Conservation (phyloP, 2,113 vertebrate species). For the Micromys minutus region DNA sequence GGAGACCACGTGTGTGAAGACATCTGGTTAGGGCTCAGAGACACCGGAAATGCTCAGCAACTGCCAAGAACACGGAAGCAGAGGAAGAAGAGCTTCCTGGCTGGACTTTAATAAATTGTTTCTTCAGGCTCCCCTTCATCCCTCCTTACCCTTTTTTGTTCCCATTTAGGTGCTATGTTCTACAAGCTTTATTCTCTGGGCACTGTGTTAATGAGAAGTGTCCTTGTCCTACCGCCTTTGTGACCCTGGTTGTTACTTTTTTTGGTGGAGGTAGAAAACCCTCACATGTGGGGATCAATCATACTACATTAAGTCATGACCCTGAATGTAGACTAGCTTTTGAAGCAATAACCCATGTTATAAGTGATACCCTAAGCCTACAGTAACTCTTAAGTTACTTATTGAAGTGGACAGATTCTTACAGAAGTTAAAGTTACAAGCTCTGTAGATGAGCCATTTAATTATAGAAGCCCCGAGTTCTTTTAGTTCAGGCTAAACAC, state of each 20-base stretch:
- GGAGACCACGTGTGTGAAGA: not conserved
- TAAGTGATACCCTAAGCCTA: not conserved
- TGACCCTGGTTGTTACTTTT: not conserved
- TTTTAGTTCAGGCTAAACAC: not conserved
- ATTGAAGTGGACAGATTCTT: not conserved
- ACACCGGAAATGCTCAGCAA: not conserved
- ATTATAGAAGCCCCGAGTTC: not conserved
- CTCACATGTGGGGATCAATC: not conserved
- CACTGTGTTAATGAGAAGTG: not conserved
- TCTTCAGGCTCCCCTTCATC: not conserved
- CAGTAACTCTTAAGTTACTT: not conserved
- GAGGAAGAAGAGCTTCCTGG: not conserved
- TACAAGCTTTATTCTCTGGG: not conserved
- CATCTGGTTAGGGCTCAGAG: not conserved
- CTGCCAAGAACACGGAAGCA: not conserved
- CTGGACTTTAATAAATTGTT: not conserved
- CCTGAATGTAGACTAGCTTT: not conserved
- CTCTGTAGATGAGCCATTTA: not conserved
- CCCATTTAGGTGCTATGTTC: fast-evolving
- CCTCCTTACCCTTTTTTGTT: not conserved
- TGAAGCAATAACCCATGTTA: not conserved
- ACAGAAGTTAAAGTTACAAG: not conserved
- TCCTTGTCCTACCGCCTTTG: not conserved
- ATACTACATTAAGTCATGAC: not conserved
- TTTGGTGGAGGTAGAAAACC: not conserved